Evolutionary conservation across 2,888 invertebrate genomes (phyloP), one percentile per base, ranked within the genome.

Genomic region (Agriopis leucophaearia): DNA sequence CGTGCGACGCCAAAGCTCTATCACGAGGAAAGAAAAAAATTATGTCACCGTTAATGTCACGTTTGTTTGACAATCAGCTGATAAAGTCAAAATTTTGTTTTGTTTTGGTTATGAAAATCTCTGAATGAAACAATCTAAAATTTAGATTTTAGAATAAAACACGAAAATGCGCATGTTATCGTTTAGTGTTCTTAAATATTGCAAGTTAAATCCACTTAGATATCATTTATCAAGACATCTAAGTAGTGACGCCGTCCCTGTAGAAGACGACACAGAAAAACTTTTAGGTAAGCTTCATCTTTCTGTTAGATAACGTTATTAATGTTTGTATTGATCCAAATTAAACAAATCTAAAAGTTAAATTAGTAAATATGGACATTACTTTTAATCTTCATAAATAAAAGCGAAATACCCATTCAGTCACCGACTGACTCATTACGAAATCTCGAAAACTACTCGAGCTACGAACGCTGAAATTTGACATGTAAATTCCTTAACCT

Each of bases 171-270:
- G 87, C 58, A 69, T 86, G 8, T 66, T 87, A 66, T 84, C 86
- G 1, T 88, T 89, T 72, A 88, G 85, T 78, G 78, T 88, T 57
- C 69, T 90, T 1, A 86, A 79, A 71, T 84, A 79, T 35, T 84
- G 81, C 62, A 88, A 85, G 69, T 75, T 82, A 4, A 89, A 87
- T 62, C 66, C 73, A 0, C n/a, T 75, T 52, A 76, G 64, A 51
- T 75, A 70, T 60, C 70, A 73, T 10, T 48, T 76, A 13, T 48
- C 74, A 13, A 77, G 78, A 45, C 71, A 63, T 50, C 65, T 78
- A 1, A 76, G 75, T 64, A 76, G 72, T 40, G 71, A 74, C 18
- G 59, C 68, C 6, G 58, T 65, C 5, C 74, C 77, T 15, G 54
- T 78, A 3, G 75, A 78, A 54, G 62, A 64, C 15, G 71, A 69